Evolutionary conservation across 1,140 invertebrate genomes (phyloP).

Genomic region (Ceratitis capitata): DNA sequence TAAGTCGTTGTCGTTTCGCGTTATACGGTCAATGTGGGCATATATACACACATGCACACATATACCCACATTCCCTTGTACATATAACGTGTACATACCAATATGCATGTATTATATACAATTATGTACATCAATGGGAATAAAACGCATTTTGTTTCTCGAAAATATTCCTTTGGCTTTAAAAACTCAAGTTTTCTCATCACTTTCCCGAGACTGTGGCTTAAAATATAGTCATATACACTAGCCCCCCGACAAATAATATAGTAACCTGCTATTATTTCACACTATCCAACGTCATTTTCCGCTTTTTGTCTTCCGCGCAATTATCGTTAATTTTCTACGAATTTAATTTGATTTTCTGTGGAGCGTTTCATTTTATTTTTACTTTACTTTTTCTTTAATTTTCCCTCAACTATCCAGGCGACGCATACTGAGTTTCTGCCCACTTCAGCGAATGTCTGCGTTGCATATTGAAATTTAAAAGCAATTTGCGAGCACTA

Average conservation of each 20-base stretch:
- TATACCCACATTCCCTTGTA: background rate
- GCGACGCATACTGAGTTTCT: too few species aligned
- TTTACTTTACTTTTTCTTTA: background rate
- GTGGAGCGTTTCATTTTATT: background rate
- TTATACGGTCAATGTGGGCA: background rate
- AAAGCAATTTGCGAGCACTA: slow-evolving; percentile 39
- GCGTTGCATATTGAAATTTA: slow-evolving; percentile 41
- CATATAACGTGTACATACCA: too few species aligned
- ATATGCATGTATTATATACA: background rate
- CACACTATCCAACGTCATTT: background rate
- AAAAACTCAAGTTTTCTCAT: too few species aligned
- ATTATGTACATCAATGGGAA: background rate
- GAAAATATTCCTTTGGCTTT: too few species aligned
- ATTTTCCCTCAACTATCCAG: background rate
- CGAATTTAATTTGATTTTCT: slow-evolving; percentile 34
- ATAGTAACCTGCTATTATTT: background rate
- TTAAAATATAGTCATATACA: too few species aligned
- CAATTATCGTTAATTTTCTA: slow-evolving; percentile 10
- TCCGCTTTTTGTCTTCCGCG: background rate
- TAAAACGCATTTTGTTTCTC: too few species aligned
- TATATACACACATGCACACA: background rate
- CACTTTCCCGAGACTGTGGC: too few species aligned
- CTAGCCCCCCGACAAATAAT: background rate
- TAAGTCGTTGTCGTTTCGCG: slow-evolving; percentile 22
- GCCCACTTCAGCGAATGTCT: background rate